Base-by-base conservation (phyloP, 2,888 invertebrate species). In the Pachliopta kotzebuea region DNA sequence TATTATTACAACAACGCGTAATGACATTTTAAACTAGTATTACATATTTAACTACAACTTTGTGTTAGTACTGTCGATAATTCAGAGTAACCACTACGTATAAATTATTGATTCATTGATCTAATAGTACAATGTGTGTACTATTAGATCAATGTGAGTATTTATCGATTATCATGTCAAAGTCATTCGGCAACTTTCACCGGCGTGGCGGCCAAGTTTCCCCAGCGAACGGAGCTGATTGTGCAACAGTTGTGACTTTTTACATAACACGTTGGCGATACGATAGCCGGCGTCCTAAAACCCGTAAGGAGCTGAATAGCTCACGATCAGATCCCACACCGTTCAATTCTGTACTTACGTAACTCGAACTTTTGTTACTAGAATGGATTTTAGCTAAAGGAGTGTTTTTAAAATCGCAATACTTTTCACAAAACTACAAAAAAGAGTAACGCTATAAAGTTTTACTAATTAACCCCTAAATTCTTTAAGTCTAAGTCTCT, bases 131-230 rank as follows among this genome's bases (percentile, higher is more conserved):
- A 74, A 74, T 73, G 74, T 74, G 72, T 71, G 70, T 70, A n/a
- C n/a, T n/a, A n/a, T n/a, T n/a, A n/a, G n/a, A n/a, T n/a, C n/a
- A n/a, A n/a, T n/a, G n/a, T n/a, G n/a, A 69, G 76, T 75, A 76
- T 74, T 65, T 80, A 67, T 69, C 70, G 72, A 70, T 73, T 71
- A 81, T 78, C 84, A 81, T 85, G 85, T 85, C 86, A 84, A 86
- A 90, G 89, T 89, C 84, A 86, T 81, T 81, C 77, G 82, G 80
- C 83, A 83, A 88, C 90, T 91, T 91, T 91, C 90, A 88, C 90
- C 85, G 86, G 80, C 87, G 86, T 87, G 82, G 83, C 84, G 83
- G 79, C 81, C 81, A 79, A 72, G 87, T 90, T 90, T 90, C 90
- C 86, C 86, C 90, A 86, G 88, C 88, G 83, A 84, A 86, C 88